Evolutionary conservation across 2,888 invertebrate species (phyloP).

Genomic region (Drymonia ruficornis): DNA sequence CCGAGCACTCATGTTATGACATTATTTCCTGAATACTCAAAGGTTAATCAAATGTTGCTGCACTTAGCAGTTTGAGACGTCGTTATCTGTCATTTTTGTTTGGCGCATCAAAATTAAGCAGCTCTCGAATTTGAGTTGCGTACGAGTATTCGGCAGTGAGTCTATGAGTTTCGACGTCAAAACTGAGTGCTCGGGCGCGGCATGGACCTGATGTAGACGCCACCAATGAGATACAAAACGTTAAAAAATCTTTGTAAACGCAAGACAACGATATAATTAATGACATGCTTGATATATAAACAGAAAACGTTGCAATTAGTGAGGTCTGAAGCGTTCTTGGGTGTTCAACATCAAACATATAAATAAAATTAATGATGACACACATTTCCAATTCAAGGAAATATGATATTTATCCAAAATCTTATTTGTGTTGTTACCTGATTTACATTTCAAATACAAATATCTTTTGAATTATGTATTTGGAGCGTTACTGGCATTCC

Average conservation of each 20-base stretch:
- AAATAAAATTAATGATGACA: constrained; percentile 12
- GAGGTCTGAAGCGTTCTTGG: constrained; percentile 36
- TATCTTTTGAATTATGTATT: neutral
- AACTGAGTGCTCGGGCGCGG: too few species aligned
- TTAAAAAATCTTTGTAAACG: constrained; percentile 39
- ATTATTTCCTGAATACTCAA: too few species aligned
- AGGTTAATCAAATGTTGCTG: too few species aligned
- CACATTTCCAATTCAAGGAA: too few species aligned
- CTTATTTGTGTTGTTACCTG: neutral
- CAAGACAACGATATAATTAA: constrained; percentile 46
- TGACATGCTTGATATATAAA: constrained; percentile 51
- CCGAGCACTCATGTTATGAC: too few species aligned
- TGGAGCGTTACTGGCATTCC: neutral
- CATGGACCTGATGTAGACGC: too few species aligned
- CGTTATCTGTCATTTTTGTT: too few species aligned
- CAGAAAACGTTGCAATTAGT: constrained; percentile 42
- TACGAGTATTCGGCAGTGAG: constrained; percentile 13
- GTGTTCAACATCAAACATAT: constrained; percentile 33
- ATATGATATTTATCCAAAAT: too few species aligned
- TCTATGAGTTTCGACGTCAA: too few species aligned
- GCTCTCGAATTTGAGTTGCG: too few species aligned
- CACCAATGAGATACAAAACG: constrained; percentile 30
- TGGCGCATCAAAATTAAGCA: too few species aligned
- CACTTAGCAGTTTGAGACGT: too few species aligned
- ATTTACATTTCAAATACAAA: neutral